A percentile compares a stretch with the other conserved stretches of the same genome.
phyloP scores from a whole-genome alignment of 1,140 invertebrate genomes.

The Rhopalosiphum padi region DNA sequence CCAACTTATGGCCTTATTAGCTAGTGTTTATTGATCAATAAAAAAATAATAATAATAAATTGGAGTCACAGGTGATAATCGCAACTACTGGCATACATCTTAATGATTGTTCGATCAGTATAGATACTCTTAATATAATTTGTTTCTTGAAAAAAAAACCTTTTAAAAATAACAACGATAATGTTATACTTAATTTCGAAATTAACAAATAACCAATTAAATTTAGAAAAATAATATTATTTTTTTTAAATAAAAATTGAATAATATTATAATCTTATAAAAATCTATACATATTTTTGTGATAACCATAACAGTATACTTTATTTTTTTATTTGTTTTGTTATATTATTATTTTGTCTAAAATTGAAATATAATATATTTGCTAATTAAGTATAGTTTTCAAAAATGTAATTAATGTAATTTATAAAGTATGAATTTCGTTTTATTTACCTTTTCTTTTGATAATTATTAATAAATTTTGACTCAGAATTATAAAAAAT shows the following conservation, averaged over 20 bases:
- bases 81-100: background rate
- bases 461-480: background rate
- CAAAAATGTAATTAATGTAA: background rate
- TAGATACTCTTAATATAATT: background rate
- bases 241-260: background rate
- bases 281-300: background rate
- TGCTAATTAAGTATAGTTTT: background rate
- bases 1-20: background rate
- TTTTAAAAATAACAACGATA: background rate
- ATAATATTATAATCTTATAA: background rate
- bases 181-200: background rate
- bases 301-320: background rate
- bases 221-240: background rate
- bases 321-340: background rate
- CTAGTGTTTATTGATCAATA: background rate
- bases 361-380: background rate
- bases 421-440: background rate
- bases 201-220: background rate
- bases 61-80: slow-evolving; percentile 1
- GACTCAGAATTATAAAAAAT: background rate
- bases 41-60: background rate
- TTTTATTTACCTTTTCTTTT: background rate
- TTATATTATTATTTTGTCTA: background rate
- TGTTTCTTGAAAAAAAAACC: background rate
- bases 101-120: background rate